A percentile compares a stretch with the other conserved stretches of the same genome.
Evolutionary conservation across 1,140 invertebrate species (phyloP).

Genomic region (Manduca sexta): DNA sequence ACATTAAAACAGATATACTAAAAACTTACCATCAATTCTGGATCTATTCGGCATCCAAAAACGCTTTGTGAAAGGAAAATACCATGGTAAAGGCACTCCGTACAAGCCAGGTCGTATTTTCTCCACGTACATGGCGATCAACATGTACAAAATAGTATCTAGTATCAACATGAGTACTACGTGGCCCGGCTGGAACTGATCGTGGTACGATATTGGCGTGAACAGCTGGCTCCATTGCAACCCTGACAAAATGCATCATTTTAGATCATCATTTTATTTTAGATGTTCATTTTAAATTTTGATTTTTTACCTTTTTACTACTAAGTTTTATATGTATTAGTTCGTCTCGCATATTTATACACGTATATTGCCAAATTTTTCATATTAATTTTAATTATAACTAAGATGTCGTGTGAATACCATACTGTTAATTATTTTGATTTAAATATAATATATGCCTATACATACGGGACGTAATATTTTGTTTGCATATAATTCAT

Average conservation of each 20-base stretch:
- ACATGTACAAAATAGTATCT: conserved; percentile 78
- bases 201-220: conserved; percentile 79
- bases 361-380: too few relatives aligned
- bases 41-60: conserved; percentile 66
- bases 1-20: too few relatives aligned
- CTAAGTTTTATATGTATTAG: too few relatives aligned
- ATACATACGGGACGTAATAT: too few relatives aligned
- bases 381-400: too few relatives aligned
- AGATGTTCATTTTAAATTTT: too few relatives aligned
- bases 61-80: conserved; percentile 80
- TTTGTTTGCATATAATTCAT: background rate
- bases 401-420: too few relatives aligned
- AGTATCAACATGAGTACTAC: conserved; percentile 79
- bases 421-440: too few relatives aligned
- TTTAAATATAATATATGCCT: too few relatives aligned
- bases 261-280: too few relatives aligned
- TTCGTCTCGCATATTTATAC: too few relatives aligned
- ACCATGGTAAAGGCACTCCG: conserved; percentile 82
- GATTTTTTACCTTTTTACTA: too few relatives aligned
- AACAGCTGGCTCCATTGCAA: conserved; percentile 85
- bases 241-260: conserved; percentile 55
- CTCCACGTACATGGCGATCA: conserved; percentile 83
- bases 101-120: conserved; percentile 82
- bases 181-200: conserved; percentile 79
- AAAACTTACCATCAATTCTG: conserved; percentile 41